Conservation (phyloP, 92 coral and sea anemone species). For the Hydrozoanthus gracilis region DNA sequence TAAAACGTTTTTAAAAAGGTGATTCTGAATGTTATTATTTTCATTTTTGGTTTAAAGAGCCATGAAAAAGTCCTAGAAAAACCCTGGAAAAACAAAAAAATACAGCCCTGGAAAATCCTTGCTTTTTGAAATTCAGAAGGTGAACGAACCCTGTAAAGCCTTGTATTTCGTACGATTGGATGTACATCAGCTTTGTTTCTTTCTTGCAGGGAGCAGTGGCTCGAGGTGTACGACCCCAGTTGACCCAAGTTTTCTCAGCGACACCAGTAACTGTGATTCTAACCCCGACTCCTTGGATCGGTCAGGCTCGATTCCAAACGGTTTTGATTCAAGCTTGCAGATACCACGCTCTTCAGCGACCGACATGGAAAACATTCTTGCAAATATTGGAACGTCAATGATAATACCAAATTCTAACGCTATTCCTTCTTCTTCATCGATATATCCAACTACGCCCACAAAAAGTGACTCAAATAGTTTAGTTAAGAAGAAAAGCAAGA, state of each 20-base stretch:
- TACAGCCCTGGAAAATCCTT: no score
- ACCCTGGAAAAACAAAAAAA: no score
- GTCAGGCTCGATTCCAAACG: constrained; percentile 69
- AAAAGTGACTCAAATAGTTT: constrained; percentile 63
- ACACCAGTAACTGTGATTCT: constrained; percentile 67
- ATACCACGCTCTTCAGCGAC: constrained; percentile 53
- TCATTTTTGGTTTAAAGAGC: no score
- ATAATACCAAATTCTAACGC: constrained; percentile 44
- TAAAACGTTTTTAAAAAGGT: no score
- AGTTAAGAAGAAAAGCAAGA: constrained; percentile 79
- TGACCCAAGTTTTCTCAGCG: constrained; percentile 51
- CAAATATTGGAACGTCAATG: constrained; percentile 73
- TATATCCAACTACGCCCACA: constrained; percentile 51
- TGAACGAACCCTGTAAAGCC: no score
- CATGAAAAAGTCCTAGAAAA: no score
- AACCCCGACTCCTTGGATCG: constrained; percentile 63
- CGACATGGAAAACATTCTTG: constrained; percentile 75
- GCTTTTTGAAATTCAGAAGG: no score
- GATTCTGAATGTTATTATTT: no score
- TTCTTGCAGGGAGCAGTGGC: constrained; percentile 58
- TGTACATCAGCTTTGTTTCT: neutral
- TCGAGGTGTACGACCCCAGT: constrained; percentile 89
- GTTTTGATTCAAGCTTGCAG: constrained; percentile 64
- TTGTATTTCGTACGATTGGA: no score
- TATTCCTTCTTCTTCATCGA: constrained; percentile 47